phyloP scores from a whole-genome alignment of 30 jellyfish, hydroid and myxozoan genomes.

The Cassiopea xamachana region DNA sequence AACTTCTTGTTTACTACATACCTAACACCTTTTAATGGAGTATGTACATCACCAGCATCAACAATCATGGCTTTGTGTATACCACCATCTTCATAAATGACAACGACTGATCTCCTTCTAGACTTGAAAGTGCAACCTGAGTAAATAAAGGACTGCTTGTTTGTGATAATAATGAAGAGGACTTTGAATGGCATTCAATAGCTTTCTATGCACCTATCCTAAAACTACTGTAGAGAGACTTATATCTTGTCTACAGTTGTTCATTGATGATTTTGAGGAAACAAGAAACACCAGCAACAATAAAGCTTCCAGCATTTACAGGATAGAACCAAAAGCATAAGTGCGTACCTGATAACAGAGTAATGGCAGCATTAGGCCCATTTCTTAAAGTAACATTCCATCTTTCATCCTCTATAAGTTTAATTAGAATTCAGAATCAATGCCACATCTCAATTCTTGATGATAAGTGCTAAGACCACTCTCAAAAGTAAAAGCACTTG shows the following conservation, averaged over 20 bases:
- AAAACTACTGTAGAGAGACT: no score
- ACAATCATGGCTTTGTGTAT: background rate
- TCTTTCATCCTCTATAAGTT: background rate
- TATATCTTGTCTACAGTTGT: no score
- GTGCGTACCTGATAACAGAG: background rate
- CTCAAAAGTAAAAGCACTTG: no score
- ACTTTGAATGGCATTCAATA: no score
- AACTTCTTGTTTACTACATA: background rate
- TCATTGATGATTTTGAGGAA: no score
- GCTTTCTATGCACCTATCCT: no score
- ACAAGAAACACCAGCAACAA: no score
- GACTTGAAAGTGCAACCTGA: conserved; percentile 15
- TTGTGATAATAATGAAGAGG: no score
- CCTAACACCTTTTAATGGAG: background rate
- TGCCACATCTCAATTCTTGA: background rate
- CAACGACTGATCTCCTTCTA: conserved; percentile 10
- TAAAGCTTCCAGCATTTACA: no score
- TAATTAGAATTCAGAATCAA: no score
- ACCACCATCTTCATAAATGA: conserved; percentile 10
- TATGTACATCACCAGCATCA: conserved; percentile 25
- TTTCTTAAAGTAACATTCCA: conserved; percentile 12
- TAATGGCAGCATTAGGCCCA: background rate
- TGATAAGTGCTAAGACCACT: background rate
- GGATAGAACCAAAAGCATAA: background rate
- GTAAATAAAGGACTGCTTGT: background rate